These are phyloP conservation scores for Lissocephala sabroskyi DNA, from an alignment of 2,888 invertebrate species.

Conservation along the genomic window DNA sequence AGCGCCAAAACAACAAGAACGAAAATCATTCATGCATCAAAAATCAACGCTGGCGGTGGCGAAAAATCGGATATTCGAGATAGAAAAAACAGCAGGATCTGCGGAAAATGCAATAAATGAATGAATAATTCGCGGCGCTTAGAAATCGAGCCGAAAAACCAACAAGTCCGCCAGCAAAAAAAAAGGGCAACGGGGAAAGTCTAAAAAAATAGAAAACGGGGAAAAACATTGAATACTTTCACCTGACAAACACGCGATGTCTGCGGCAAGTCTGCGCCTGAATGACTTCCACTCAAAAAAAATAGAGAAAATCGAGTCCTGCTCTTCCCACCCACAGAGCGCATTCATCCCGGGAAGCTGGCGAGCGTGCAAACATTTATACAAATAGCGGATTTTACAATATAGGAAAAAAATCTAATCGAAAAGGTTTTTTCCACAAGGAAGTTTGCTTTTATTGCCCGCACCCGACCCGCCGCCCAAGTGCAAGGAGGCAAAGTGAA, in stretches of 20 bases:
- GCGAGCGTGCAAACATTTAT: constrained; percentile 37
- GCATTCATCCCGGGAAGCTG: constrained; percentile 16
- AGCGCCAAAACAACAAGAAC: constrained; percentile 22
- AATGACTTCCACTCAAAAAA: constrained; percentile 37
- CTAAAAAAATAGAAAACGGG: constrained; percentile 3
- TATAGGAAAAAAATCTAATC: constrained; percentile 51
- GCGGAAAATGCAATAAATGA: constrained; percentile 32
- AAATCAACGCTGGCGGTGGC: constrained; percentile 27
- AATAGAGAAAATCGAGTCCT: constrained; percentile 6
- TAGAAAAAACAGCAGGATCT: constrained; percentile 16
- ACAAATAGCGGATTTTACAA: constrained; percentile 37
- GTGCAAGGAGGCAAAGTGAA: constrained; percentile 24
- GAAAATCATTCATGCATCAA: constrained; percentile 11
- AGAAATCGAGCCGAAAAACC: constrained; percentile 37
- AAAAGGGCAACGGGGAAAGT: constrained; percentile 13
- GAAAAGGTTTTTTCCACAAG: constrained; percentile 22
- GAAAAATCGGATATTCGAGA: no score
- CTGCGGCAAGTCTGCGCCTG: constrained; percentile 55
- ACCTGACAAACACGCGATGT: constrained; percentile 52
- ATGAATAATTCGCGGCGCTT: constrained; percentile 50
- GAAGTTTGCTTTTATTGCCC: background rate
- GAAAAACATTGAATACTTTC: constrained; percentile 46
- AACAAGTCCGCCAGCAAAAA: constrained; percentile 6
- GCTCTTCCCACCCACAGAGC: background rate
- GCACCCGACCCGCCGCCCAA: constrained; percentile 18